phyloP scores from a whole-genome alignment of 2,797 vertebrate species.

The Erpetoichthys calabaricus region DNA sequence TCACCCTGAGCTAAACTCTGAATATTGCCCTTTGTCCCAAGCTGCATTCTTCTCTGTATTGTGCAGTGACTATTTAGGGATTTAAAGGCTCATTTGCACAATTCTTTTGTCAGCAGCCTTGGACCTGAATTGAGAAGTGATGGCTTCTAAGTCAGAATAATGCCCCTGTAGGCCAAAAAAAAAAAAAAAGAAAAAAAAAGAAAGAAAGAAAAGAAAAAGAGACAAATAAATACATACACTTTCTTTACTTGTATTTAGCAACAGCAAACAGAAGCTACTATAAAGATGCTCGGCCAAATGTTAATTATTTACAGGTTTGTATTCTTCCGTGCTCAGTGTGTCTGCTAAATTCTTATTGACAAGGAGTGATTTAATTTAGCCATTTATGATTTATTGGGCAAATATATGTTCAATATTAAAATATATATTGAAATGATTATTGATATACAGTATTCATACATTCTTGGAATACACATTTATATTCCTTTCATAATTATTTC shows the following conservation, averaged over 20 bases:
- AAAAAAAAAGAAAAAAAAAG: constrained; percentile 22
- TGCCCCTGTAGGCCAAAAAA: constrained; percentile 47
- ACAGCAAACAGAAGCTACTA: no score
- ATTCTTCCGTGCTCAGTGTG: no score
- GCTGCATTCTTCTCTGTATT: constrained; percentile 83
- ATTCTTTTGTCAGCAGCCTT: constrained; percentile 89
- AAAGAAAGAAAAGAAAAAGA: constrained; percentile 30
- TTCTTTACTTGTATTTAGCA: background rate
- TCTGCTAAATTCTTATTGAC: no score
- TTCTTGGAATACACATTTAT: no score
- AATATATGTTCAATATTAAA: no score
- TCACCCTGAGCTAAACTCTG: constrained; percentile 79
- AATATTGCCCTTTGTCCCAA: constrained; percentile 79
- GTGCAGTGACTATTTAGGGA: constrained; percentile 88
- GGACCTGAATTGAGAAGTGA: constrained; percentile 61
- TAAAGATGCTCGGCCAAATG: no score
- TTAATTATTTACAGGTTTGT: no score
- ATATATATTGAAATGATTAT: no score
- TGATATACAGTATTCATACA: no score
- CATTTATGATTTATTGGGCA: no score
- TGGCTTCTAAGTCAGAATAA: constrained; percentile 51
- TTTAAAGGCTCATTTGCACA: constrained; percentile 98
- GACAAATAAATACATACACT: background rate
- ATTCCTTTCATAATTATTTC: no score
- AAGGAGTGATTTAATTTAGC: no score